Conservation (phyloP, 2,797 vertebrate species). For the Gymnoscopelus microlampas region DNA sequence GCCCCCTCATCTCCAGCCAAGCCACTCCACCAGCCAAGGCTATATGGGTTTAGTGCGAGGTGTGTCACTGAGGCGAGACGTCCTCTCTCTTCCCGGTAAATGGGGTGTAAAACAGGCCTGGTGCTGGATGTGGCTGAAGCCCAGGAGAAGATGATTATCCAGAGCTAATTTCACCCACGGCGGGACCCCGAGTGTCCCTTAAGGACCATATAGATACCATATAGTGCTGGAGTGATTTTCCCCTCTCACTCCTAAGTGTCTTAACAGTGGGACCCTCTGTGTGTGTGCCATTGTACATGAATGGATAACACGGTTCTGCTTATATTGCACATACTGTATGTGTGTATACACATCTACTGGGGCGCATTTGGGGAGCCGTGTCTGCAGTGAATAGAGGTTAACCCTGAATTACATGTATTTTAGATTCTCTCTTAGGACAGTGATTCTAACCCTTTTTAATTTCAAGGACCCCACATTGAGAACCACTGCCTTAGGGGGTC, state of each 20-base stretch:
- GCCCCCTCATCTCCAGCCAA: background rate
- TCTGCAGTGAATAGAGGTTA: background rate
- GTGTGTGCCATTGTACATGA: conserved; percentile 3
- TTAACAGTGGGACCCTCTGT: conserved; percentile 28
- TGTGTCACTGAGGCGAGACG: conserved; percentile 48
- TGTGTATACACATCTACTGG: background rate
- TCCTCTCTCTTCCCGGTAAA: conserved; percentile 54
- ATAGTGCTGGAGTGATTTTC: conserved; percentile 34
- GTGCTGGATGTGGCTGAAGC: conserved; percentile 44
- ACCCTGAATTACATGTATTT: too few relatives aligned
- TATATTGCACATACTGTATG: conserved; percentile 7
- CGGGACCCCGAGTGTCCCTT: conserved; percentile 44
- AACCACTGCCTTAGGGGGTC: background rate
- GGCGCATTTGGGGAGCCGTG: background rate
- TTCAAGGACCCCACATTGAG: too few relatives aligned
- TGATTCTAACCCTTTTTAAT: too few relatives aligned
- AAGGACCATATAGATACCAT: conserved; percentile 51
- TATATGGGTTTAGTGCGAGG: conserved; percentile 38
- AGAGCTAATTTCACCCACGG: conserved; percentile 63
- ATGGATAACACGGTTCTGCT: conserved; percentile 5
- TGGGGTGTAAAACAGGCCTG: conserved; percentile 62
- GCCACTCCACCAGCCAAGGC: conserved; percentile 13
- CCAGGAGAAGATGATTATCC: conserved; percentile 71
- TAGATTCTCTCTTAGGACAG: too few relatives aligned
- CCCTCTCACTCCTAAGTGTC: conserved; percentile 9